Evolutionary conservation across 2,113 vertebrate species (phyloP).

Genomic region (Petromus typicus): DNA sequence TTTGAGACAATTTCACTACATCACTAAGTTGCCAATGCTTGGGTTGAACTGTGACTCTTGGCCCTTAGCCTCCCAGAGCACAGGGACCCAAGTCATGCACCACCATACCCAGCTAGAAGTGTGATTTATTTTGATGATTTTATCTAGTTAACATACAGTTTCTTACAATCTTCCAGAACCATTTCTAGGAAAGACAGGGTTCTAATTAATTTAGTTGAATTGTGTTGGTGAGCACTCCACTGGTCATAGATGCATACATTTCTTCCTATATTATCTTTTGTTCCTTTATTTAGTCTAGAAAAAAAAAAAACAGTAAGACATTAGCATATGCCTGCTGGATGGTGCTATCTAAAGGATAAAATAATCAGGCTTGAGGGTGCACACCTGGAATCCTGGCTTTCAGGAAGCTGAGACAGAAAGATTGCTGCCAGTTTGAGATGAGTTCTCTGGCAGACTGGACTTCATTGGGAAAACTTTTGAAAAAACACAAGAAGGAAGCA

Average conservation of each 20-base stretch:
- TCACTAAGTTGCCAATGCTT: not conserved
- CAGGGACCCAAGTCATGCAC: not conserved
- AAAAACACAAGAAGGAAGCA: not conserved
- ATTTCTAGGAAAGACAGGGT: not conserved
- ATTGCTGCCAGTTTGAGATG: not conserved
- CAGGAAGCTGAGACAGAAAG: not conserved
- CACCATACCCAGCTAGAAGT: not conserved
- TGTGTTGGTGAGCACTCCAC: not conserved
- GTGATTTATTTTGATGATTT: not conserved
- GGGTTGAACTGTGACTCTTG: not conserved
- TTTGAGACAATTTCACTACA: not conserved
- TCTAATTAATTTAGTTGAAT: not conserved
- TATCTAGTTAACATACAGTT: not conserved
- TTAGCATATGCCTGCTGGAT: not conserved
- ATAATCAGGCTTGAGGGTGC: not conserved
- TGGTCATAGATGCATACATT: not conserved
- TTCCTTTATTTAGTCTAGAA: not conserved
- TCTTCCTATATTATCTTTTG: not conserved
- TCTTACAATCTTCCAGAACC: not conserved
- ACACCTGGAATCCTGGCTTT: not conserved
- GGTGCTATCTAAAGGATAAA: not conserved
- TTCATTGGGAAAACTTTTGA: not conserved
- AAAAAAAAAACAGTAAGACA: not conserved
- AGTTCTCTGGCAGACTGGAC: not conserved
- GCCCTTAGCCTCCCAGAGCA: not conserved